phyloP scores from a whole-genome alignment of 2,797 vertebrate species.

The Gallinago solitaria region DNA sequence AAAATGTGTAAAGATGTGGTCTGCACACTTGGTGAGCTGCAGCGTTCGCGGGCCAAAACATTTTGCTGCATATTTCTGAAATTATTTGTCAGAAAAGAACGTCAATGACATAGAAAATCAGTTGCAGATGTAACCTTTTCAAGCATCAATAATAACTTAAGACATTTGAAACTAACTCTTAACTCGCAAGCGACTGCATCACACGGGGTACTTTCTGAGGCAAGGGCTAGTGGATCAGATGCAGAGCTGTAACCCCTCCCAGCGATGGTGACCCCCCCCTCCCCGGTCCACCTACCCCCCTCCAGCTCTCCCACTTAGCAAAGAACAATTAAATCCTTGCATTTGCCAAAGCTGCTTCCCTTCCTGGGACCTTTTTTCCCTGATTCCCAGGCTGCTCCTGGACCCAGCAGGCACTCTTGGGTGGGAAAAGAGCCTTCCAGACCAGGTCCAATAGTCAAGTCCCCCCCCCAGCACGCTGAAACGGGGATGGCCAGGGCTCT shows the following conservation, averaged over 20 bases:
- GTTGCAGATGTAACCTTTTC: conserved; percentile 72
- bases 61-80: conserved; percentile 67
- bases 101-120: conserved; percentile 63
- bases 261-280: neutral
- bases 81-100: conserved; percentile 70
- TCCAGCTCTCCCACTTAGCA: conserved; percentile 1
- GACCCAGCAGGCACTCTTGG: neutral
- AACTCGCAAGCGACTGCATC: conserved; percentile 49
- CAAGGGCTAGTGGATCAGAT: neutral
- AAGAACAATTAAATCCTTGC: neutral
- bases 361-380: conserved; percentile 33
- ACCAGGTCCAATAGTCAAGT: neutral
- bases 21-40: conserved; percentile 45
- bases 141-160: conserved; percentile 66
- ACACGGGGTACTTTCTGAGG: neutral
- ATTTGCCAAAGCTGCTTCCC: neutral
- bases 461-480: neutral
- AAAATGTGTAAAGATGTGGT: conserved; percentile 40
- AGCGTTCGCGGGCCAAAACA: conserved; percentile 45
- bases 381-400: conserved; percentile 2
- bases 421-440: neutral
- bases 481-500: neutral
- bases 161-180: conserved; percentile 52
- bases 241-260: neutral
- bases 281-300: neutral